These are phyloP conservation scores for Formica selysi DNA, from an alignment of 1,140 invertebrate genomes.

Conservation along the genomic window DNA sequence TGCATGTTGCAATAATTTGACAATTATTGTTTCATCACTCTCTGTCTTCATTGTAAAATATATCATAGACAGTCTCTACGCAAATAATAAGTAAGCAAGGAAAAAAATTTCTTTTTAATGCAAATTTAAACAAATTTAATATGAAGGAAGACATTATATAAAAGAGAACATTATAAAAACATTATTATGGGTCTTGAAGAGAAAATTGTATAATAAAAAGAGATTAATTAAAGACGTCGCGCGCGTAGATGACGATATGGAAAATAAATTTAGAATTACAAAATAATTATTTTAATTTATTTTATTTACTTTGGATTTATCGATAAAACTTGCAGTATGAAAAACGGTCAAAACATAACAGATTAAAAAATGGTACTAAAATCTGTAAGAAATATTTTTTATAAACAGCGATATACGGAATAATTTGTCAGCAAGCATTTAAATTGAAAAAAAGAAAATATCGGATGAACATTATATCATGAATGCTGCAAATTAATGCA, in stretches of 20 bases:
- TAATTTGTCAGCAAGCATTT: background rate
- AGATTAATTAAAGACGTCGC: background rate
- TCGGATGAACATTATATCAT: background rate
- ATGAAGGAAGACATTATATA: background rate
- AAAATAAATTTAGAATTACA: background rate
- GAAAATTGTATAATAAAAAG: conserved; percentile 35
- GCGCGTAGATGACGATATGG: background rate
- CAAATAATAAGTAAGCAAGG: background rate
- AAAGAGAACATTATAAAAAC: background rate
- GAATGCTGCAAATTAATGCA: background rate
- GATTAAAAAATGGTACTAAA: background rate
- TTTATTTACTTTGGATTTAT: conserved; percentile 3
- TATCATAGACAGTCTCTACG: conserved; percentile 1
- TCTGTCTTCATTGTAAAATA: background rate
- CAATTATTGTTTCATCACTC: background rate
- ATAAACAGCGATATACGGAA: background rate
- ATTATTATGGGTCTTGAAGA: conserved; percentile 41
- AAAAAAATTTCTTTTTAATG: conserved; percentile 38
- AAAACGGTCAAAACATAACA: background rate
- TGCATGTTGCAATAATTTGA: background rate
- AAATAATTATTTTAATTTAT: conserved; percentile 24
- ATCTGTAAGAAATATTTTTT: background rate
- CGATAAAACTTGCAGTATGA: background rate
- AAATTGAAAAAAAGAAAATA: background rate
- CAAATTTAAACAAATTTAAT: conserved; percentile 21